phyloP scores from a whole-genome alignment of 1,140 invertebrate species.

The Sarcophaga peregrina region DNA sequence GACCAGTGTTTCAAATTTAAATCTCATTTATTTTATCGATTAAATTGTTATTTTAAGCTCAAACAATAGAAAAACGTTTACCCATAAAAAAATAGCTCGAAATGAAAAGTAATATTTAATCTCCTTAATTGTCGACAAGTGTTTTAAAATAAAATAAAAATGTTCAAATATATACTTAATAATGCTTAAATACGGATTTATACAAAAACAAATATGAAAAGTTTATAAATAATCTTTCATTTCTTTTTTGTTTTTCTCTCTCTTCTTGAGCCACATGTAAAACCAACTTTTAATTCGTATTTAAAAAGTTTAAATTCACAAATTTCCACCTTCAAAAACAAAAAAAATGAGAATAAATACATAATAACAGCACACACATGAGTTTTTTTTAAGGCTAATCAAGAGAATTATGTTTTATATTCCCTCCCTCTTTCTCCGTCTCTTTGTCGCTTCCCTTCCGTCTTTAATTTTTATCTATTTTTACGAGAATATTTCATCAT shows the following conservation, averaged over 20 bases:
- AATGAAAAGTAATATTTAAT: neutral
- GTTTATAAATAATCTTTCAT: too few species aligned
- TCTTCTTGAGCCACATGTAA: neutral
- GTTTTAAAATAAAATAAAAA: neutral
- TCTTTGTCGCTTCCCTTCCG: too few species aligned
- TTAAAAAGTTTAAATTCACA: neutral
- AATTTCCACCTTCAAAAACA: neutral
- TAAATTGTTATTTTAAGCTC: too few species aligned
- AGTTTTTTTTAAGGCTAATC: conserved; percentile 1
- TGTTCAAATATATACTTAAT: too few species aligned
- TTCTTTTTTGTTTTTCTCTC: too few species aligned
- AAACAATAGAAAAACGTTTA: too few species aligned
- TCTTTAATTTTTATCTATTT: neutral
- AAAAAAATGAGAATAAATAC: neutral
- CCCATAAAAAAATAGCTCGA: too few species aligned
- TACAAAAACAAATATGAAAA: too few species aligned
- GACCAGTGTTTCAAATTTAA: too few species aligned
- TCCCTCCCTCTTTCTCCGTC: too few species aligned
- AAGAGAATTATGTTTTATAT: conserved; percentile 1
- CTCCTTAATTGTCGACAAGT: conserved; percentile 15
- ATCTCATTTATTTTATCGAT: too few species aligned
- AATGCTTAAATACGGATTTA: too few species aligned
- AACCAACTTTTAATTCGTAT: neutral
- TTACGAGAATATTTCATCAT: neutral
- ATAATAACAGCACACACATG: conserved; percentile 2